phyloP scores from a whole-genome alignment of 92 coral and sea anemone genomes.

The Umimayanthus chanpuru region DNA sequence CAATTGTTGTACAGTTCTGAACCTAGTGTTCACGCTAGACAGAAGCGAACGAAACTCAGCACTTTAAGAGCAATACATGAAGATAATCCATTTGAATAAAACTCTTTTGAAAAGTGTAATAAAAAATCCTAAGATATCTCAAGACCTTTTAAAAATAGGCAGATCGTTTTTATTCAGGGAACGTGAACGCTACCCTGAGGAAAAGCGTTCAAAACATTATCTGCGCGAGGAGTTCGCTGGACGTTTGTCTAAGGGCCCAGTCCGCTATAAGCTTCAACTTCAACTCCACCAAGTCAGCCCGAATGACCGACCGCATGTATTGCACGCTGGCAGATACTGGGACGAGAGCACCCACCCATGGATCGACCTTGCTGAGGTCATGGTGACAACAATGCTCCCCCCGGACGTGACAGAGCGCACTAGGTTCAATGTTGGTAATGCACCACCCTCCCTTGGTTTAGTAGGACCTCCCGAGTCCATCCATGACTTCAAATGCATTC shows the following conservation, averaged over 20 bases:
- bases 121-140: background rate
- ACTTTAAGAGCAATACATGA: background rate
- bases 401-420: conserved; percentile 74
- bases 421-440: conserved; percentile 55
- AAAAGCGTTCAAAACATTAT: conserved; percentile 63
- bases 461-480: conserved; percentile 75
- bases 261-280: conserved; percentile 78
- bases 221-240: conserved; percentile 65
- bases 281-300: conserved; percentile 70
- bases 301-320: conserved; percentile 71
- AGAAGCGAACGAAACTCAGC: too few species aligned
- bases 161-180: conserved; percentile 31
- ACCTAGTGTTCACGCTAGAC: too few species aligned
- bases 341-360: conserved; percentile 88
- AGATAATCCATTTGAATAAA: too few species aligned
- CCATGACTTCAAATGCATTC: conserved; percentile 73
- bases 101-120: too few species aligned
- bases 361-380: conserved; percentile 91
- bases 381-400: conserved; percentile 68
- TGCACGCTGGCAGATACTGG: conserved; percentile 75
- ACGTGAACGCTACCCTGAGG: conserved; percentile 56
- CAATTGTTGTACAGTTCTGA: too few species aligned
- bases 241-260: conserved; percentile 62
- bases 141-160: too few species aligned
- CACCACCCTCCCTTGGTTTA: conserved; percentile 51